Evolutionary conservation across 1,140 invertebrate species (phyloP).

Genomic region (Aphelenchoides besseyi): DNA sequence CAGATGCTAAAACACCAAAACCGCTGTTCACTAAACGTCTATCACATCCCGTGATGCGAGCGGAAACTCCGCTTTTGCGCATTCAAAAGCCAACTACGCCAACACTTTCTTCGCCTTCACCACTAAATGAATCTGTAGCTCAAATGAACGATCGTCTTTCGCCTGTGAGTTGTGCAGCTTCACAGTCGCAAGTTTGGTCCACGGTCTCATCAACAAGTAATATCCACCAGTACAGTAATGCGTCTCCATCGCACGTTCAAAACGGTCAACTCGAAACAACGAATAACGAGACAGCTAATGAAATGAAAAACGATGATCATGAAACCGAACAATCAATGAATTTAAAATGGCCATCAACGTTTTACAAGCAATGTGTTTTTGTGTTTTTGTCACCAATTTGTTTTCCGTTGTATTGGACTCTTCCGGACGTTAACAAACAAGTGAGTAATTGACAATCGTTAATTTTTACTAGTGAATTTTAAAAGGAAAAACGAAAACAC

Average conservation of each 20-base stretch:
- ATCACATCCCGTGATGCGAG: background rate
- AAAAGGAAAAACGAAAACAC: background rate
- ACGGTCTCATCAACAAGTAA: background rate
- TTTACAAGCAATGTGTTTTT: constrained; percentile 82
- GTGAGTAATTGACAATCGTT: constrained; percentile 44
- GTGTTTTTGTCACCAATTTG: constrained; percentile 86
- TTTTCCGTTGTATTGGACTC: constrained; percentile 86
- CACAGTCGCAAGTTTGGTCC: background rate
- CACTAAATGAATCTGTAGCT: too few relatives aligned
- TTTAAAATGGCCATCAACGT: constrained; percentile 70
- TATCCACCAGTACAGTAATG: background rate
- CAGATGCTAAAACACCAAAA: background rate
- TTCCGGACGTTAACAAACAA: constrained; percentile 86
- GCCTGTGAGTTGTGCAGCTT: background rate
- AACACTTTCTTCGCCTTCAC: background rate
- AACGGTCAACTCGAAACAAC: background rate
- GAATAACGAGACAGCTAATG: background rate
- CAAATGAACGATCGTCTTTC: too few relatives aligned
- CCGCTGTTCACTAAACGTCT: background rate
- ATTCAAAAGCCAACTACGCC: background rate
- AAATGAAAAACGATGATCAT: constrained; percentile 50
- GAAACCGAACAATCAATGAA: constrained; percentile 68
- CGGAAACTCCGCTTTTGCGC: background rate
- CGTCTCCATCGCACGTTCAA: background rate
- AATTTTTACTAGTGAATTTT: too few relatives aligned